These are phyloP conservation scores for Mus minutoides DNA, from an alignment of 2,797 vertebrate genomes.

Conservation along the genomic window DNA sequence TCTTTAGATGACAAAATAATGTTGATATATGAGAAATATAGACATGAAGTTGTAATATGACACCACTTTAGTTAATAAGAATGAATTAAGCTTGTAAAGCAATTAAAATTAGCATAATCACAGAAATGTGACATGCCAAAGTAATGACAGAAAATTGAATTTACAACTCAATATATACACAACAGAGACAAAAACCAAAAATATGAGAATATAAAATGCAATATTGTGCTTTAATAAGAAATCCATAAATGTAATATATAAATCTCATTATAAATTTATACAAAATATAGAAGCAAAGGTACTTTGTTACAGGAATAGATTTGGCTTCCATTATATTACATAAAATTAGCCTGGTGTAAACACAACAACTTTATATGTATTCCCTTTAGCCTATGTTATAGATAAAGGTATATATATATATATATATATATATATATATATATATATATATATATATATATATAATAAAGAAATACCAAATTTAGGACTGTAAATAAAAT, in stretches of 20 bases:
- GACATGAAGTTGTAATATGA: constrained; percentile 14
- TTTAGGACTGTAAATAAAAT: neutral
- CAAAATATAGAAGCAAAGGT: neutral
- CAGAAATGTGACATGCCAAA: constrained; percentile 40
- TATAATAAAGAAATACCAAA: neutral
- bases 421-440: neutral
- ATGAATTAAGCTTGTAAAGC: constrained; percentile 34
- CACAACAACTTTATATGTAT: neutral
- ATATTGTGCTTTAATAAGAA: neutral
- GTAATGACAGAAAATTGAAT: neutral
- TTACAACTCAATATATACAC: neutral
- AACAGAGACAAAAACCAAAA: neutral
- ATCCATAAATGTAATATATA: neutral
- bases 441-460: neutral
- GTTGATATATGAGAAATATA: neutral
- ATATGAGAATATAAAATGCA: neutral
- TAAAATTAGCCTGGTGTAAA: neutral
- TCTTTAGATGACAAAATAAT: neutral
- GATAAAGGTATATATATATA: neutral
- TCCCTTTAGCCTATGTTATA: neutral
- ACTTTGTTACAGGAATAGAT: neutral
- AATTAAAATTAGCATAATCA: constrained; percentile 57
- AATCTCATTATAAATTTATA: neutral
- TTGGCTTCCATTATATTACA: neutral
- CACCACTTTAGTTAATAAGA: constrained; percentile 6